A percentile compares a stretch with the other conserved stretches of the same genome.
These are phyloP conservation scores for Rhagoletis zephyria DNA, from an alignment of 1,140 invertebrate genomes.

Conservation along the genomic window DNA sequence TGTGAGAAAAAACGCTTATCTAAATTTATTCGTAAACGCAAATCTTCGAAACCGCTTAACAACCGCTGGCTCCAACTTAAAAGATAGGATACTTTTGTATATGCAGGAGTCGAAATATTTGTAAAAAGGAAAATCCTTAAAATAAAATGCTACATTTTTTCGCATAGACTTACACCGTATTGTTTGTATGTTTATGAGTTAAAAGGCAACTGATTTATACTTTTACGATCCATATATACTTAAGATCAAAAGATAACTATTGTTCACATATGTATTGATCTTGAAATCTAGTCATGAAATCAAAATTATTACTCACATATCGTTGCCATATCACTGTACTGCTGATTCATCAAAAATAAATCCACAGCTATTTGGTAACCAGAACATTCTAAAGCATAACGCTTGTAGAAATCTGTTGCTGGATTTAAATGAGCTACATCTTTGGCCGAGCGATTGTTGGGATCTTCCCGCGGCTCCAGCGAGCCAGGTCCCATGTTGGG, in stretches of 20 bases:
- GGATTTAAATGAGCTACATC: slow-evolving; percentile 90
- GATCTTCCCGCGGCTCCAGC: slow-evolving; percentile 89
- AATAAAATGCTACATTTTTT: too few species aligned
- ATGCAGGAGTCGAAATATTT: too few species aligned
- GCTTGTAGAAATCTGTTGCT: slow-evolving; percentile 98
- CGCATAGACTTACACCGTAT: too few species aligned
- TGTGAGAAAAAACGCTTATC: background rate
- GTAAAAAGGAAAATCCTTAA: too few species aligned
- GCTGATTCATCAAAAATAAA: slow-evolving; percentile 92
- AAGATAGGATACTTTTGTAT: too few species aligned
- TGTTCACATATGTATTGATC: background rate
- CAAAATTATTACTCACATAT: slow-evolving; percentile 80
- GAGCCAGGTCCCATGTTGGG: slow-evolving; percentile 93
- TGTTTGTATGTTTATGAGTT: too few species aligned
- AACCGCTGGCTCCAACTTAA: too few species aligned
- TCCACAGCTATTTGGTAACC: slow-evolving; percentile 97
- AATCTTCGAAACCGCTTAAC: too few species aligned
- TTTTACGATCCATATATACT: too few species aligned
- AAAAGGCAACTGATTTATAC: too few species aligned
- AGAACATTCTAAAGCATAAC: slow-evolving; percentile 94
- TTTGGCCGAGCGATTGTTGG: slow-evolving; percentile 85
- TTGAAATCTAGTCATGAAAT: too few species aligned
- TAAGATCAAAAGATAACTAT: too few species aligned
- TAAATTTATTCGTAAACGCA: background rate
- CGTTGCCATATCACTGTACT: slow-evolving; percentile 95